phyloP scores from a whole-genome alignment of 2,888 invertebrate genomes.

The Eupelmus urozonus region DNA sequence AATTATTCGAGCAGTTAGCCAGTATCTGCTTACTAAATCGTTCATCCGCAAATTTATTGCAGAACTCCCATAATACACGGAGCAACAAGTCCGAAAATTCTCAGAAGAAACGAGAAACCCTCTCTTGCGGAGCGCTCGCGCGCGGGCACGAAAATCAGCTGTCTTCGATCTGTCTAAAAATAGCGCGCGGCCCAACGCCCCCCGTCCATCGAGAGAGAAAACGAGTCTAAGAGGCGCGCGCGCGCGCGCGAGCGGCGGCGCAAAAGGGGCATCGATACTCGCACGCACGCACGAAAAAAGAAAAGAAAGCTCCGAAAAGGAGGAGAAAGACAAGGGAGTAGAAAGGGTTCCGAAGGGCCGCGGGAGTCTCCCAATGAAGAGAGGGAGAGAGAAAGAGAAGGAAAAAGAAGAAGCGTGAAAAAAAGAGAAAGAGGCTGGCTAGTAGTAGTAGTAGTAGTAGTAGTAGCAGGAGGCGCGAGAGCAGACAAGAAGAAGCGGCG shows the following conservation, averaged over 20 bases:
- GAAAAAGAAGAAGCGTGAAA: conserved; percentile 43
- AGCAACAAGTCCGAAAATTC: too few species aligned
- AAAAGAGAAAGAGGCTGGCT: conserved; percentile 1
- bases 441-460: conserved; percentile 3
- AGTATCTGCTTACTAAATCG: too few species aligned
- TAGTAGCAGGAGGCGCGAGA: conserved; percentile 35
- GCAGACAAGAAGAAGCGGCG: neutral
- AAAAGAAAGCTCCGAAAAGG: conserved; percentile 3
- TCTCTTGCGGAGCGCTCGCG: too few species aligned
- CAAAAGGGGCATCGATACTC: conserved; percentile 16
- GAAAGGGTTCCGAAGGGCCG: conserved; percentile 45
- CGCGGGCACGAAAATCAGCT: conserved; percentile 2
- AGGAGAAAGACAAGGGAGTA: conserved; percentile 17
- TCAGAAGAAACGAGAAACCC: too few species aligned
- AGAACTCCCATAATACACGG: too few species aligned
- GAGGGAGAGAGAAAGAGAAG: conserved; percentile 1
- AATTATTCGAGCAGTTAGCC: too few species aligned
- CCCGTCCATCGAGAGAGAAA: conserved; percentile 5
- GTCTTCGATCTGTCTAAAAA: conserved; percentile 34
- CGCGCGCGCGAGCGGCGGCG: neutral
- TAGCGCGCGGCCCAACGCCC: conserved; percentile 8
- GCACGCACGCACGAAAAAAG: conserved; percentile 10
- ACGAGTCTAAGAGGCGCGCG: neutral
- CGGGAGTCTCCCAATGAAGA: conserved; percentile 3
- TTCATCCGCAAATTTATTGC: too few species aligned